Percentiles rank a stretch among this genome's conserved stretches.
phyloP scores from a whole-genome alignment of 2,797 vertebrate species.

The Prionace glauca region DNA sequence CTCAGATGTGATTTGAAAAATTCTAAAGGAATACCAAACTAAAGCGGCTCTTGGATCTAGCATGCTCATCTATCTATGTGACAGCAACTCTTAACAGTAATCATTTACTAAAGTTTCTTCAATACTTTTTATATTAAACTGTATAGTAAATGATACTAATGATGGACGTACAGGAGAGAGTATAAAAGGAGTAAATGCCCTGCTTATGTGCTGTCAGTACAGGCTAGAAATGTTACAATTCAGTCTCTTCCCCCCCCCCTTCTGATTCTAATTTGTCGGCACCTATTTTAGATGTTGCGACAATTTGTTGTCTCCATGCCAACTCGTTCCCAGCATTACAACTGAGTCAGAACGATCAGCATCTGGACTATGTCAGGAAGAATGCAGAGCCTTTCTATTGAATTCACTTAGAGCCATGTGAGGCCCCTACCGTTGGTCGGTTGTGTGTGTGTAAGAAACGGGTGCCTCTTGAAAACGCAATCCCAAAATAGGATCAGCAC shows the following conservation, averaged over 20 bases:
- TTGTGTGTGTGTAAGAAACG: neutral
- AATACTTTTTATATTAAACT: neutral
- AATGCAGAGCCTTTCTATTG: constrained; percentile 62
- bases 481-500: neutral
- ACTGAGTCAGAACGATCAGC: constrained; percentile 64
- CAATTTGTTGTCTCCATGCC: constrained; percentile 66
- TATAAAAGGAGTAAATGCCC: neutral
- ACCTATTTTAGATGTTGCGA: constrained; percentile 24
- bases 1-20: constrained; percentile 11
- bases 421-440: neutral
- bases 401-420: constrained; percentile 46
- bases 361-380: constrained; percentile 67
- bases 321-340: constrained; percentile 64
- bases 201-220: neutral
- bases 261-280: constrained; percentile 24
- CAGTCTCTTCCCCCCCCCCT: neutral
- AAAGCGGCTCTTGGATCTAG: neutral
- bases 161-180: neutral
- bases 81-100: constrained; percentile 7
- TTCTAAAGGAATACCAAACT: neutral
- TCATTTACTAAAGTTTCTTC: constrained; percentile 13
- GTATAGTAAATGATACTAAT: neutral
- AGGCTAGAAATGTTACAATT: neutral
- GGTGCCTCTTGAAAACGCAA: neutral
- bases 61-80: neutral